Conservation (phyloP, 2,797 vertebrate species). For the Typhlichthys subterraneus region DNA sequence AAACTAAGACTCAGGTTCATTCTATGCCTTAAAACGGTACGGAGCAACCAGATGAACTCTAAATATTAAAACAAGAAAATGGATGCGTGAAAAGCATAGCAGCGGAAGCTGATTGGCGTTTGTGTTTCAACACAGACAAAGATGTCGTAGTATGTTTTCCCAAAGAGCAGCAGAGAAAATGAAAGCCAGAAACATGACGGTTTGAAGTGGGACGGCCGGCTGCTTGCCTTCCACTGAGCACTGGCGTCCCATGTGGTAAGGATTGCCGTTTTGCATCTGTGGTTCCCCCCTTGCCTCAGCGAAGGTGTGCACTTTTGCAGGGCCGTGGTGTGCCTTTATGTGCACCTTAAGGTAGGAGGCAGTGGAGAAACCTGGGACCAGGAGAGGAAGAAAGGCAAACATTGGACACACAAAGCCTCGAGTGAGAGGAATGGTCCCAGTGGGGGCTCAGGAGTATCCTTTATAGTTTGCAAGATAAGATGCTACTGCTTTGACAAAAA, state of each 20-base stretch:
- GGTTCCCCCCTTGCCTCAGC: constrained; percentile 90
- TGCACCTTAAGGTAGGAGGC: constrained; percentile 99
- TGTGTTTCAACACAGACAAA: constrained; percentile 46
- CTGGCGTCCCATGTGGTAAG: constrained; percentile 98
- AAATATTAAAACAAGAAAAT: constrained; percentile 22
- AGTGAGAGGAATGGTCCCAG: constrained; percentile 6
- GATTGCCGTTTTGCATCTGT: constrained; percentile 96
- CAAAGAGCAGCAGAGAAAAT: constrained; percentile 70
- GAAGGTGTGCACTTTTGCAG: constrained; percentile 85
- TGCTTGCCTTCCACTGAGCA: constrained; percentile 99
- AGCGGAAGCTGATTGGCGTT: constrained; percentile 52
- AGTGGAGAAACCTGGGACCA: constrained; percentile 98
- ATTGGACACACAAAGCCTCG: constrained; percentile 62
- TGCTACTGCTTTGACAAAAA: too few relatives aligned
- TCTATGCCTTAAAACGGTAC: too few relatives aligned
- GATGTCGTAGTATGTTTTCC: constrained; percentile 56
- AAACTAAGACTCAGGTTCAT: too few relatives aligned
- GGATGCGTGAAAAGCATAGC: constrained; percentile 48
- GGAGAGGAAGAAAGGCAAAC: constrained; percentile 73
- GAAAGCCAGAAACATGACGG: constrained; percentile 68
- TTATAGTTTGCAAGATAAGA: too few relatives aligned
- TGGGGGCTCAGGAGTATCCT: not conserved
- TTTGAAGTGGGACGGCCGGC: constrained; percentile 68
- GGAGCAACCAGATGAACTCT: constrained; percentile 29
- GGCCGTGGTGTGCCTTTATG: constrained; percentile 99